A percentile compares a stretch with the other conserved stretches of the same genome.
phyloP scores from a whole-genome alignment of 2,113 vertebrate species.

The Prolemur simus region DNA sequence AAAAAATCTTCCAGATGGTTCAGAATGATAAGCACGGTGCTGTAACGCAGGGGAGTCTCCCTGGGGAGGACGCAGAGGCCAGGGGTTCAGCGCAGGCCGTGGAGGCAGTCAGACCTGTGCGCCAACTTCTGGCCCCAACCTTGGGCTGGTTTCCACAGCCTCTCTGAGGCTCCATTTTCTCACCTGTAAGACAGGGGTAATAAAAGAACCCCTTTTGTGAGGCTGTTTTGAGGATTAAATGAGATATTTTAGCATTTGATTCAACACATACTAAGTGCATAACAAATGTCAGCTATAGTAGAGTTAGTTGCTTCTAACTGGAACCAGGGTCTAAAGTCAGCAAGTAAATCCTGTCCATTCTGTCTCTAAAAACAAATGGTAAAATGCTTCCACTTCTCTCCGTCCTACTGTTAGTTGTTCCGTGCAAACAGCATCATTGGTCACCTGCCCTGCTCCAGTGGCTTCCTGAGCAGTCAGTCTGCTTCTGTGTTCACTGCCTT shows the following conservation, averaged over 20 bases:
- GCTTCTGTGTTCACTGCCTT: not conserved
- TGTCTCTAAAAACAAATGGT: not conserved
- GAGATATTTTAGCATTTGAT: not conserved
- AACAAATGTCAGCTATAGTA: not conserved
- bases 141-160: not conserved
- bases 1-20: not conserved
- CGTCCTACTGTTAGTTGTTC: too few species aligned
- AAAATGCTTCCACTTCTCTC: not conserved
- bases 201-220: not conserved
- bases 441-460: too few species aligned
- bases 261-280: not conserved
- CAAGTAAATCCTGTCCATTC: not conserved
- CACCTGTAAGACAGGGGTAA: not conserved
- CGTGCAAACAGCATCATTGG: accelerated
- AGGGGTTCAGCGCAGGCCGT: accelerated
- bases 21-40: not conserved
- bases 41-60: accelerated
- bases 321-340: not conserved
- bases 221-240: not conserved
- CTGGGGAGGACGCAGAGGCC: too few species aligned
- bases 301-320: not conserved
- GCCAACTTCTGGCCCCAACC: not conserved
- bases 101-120: too few species aligned
- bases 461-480: not conserved
- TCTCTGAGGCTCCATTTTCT: not conserved